Conservation (phyloP, 2,113 vertebrate species). For the Copsychus sechellarum region DNA sequence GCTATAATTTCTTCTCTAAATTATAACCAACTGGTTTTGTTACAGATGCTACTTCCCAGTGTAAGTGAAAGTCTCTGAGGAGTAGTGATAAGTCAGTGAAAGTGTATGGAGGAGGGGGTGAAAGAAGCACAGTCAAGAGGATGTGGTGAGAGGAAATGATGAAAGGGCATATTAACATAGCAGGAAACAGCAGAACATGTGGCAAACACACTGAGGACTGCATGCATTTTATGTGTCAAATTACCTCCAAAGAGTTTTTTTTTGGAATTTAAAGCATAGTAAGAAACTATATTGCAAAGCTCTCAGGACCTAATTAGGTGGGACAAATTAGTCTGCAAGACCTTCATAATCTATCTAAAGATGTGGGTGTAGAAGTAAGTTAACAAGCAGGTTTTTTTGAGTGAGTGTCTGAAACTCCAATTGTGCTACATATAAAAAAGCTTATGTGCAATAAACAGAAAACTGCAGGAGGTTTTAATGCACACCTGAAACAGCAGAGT, state of each 20-base stretch:
- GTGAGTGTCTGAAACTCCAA: conserved; percentile 19
- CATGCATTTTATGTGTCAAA: conserved; percentile 26
- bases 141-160: conserved; percentile 59
- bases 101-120: not conserved
- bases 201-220: conserved; percentile 40
- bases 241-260: conserved; percentile 19
- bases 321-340: conserved; percentile 58
- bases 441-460: conserved; percentile 24
- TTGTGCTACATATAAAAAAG: not conserved
- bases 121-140: conserved; percentile 10
- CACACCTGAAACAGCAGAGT: not conserved
- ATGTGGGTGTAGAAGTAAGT: not conserved
- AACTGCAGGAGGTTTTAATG: not conserved
- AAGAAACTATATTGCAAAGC: conserved; percentile 42
- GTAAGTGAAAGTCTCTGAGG: conserved; percentile 1
- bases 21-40: not conserved
- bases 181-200: conserved; percentile 57
- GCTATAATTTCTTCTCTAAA: not conserved
- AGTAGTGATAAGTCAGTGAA: conserved; percentile 6
- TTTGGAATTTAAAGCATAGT: conserved; percentile 37
- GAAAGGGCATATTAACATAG: conserved; percentile 46
- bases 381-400: conserved; percentile 32
- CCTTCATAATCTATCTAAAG: conserved; percentile 54
- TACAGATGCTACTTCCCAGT: not conserved
- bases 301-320: conserved; percentile 61